Percentiles rank a stretch among this genome's conserved stretches.
Conservation (phyloP, 2,113 vertebrate genomes). For the Lichenostomus cassidix region DNA sequence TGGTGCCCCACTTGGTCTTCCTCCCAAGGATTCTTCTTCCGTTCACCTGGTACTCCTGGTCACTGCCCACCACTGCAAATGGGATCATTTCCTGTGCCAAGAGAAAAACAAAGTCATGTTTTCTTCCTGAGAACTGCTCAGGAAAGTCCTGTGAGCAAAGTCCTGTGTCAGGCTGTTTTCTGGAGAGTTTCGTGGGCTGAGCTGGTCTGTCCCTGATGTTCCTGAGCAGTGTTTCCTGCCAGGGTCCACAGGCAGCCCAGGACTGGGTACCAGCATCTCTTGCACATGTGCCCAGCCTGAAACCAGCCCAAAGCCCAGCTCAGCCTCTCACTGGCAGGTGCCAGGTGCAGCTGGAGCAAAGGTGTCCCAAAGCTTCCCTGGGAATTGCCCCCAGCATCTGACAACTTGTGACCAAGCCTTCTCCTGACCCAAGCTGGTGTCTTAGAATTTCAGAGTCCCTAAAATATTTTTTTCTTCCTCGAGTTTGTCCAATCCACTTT, state of each 20-base stretch:
- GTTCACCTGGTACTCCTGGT: constrained; percentile 97
- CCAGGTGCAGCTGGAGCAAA: neutral
- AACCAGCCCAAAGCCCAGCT: neutral
- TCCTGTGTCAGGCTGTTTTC: neutral
- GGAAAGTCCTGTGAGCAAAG: neutral
- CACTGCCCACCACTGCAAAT: constrained; percentile 96
- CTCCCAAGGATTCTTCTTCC: constrained; percentile 93
- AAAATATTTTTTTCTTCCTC: neutral
- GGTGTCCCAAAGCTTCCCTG: neutral
- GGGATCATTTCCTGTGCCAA: constrained; percentile 92
- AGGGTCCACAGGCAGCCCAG: neutral
- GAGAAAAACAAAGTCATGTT: neutral
- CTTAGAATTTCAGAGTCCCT: neutral
- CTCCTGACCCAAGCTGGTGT: neutral
- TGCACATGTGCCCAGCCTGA: fast-evolving
- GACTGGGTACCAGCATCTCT: neutral
- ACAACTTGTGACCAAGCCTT: neutral
- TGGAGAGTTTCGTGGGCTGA: neutral
- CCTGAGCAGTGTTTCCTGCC: neutral
- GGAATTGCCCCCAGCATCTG: neutral
- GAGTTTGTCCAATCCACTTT: neutral
- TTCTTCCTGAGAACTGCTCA: neutral
- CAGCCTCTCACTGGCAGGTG: neutral
- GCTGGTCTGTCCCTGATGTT: neutral
- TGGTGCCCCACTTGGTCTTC: constrained; percentile 98